Evolutionary conservation across 2,797 vertebrate species (phyloP).

Genomic region (Caiman crocodilus): DNA sequence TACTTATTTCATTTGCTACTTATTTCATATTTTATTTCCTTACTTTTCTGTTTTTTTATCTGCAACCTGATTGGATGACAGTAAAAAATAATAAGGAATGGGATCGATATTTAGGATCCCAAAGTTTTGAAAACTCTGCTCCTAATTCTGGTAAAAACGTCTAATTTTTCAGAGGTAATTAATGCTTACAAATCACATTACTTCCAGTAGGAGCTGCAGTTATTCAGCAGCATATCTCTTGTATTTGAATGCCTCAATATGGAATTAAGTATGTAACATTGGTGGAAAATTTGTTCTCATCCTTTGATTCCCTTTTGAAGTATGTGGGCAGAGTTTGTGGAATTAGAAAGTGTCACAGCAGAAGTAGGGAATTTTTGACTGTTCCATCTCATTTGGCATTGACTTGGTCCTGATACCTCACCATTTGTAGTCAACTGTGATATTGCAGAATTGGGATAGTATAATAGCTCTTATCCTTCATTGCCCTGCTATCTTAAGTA

Average conservation of each 20-base stretch:
- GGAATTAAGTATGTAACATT: neutral
- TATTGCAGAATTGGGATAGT: neutral
- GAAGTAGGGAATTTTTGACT: neutral
- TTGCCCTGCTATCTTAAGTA: neutral
- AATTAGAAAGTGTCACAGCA: neutral
- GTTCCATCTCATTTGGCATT: neutral
- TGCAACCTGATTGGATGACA: constrained; percentile 31
- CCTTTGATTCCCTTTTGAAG: neutral
- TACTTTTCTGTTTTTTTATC: constrained; percentile 40
- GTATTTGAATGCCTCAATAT: neutral
- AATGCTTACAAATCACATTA: neutral
- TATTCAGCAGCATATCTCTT: neutral
- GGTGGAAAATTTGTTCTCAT: neutral
- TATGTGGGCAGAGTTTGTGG: neutral
- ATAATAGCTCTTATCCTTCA: neutral
- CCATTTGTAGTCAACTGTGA: neutral
- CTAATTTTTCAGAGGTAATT: neutral
- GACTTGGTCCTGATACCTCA: fast-evolving
- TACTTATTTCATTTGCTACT: neutral
- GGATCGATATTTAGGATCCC: fast-evolving
- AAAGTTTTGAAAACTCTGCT: neutral
- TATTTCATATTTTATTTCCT: constrained; percentile 44
- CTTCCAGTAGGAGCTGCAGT: neutral
- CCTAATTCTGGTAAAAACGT: neutral
- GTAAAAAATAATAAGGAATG: neutral